phyloP scores from a whole-genome alignment of 2,888 invertebrate genomes.

The Cheilosia scutellata region DNA sequence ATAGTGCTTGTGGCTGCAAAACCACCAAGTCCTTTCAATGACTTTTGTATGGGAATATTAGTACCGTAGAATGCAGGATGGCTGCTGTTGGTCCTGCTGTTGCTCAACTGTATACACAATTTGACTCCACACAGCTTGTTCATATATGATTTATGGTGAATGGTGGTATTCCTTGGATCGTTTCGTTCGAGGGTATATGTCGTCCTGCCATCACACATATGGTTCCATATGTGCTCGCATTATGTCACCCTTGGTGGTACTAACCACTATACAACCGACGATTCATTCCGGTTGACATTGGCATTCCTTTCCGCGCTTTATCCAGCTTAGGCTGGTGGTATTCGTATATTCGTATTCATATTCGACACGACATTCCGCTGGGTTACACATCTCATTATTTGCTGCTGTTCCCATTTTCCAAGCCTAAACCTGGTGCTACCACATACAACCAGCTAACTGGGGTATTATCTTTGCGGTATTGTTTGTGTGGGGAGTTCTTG shows the following conservation, averaged over 20 bases:
- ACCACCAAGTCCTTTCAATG: conserved; percentile 58
- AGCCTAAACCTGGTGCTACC: not conserved
- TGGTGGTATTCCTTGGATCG: conserved; percentile 65
- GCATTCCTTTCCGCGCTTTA: conserved; percentile 48
- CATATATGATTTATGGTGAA: conserved; percentile 69
- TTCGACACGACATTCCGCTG: conserved; percentile 30
- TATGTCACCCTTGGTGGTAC: conserved; percentile 66
- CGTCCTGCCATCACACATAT: conserved; percentile 60
- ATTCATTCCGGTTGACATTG: conserved; percentile 41
- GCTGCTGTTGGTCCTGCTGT: conserved; percentile 39
- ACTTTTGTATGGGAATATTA: conserved; percentile 56
- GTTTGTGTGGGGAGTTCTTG: conserved; percentile 1
- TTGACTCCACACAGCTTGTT: conserved; percentile 60
- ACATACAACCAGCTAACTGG: not conserved
- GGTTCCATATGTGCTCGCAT: conserved; percentile 49
- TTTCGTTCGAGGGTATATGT: conserved; percentile 35
- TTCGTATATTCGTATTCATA: conserved; percentile 7
- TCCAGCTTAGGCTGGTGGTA: conserved; percentile 6
- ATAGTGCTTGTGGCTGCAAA: conserved; percentile 51
- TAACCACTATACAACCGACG: conserved; percentile 54
- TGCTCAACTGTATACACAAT: conserved; percentile 33
- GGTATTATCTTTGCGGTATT: conserved; percentile 11
- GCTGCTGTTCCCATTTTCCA: conserved; percentile 15
- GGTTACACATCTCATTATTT: conserved; percentile 44
- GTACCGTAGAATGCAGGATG: conserved; percentile 27